A percentile compares a stretch with the other conserved stretches of the same genome.
These are phyloP conservation scores for Allophyes oxyacanthae DNA, from an alignment of 2,888 invertebrate genomes.

Conservation along the genomic window DNA sequence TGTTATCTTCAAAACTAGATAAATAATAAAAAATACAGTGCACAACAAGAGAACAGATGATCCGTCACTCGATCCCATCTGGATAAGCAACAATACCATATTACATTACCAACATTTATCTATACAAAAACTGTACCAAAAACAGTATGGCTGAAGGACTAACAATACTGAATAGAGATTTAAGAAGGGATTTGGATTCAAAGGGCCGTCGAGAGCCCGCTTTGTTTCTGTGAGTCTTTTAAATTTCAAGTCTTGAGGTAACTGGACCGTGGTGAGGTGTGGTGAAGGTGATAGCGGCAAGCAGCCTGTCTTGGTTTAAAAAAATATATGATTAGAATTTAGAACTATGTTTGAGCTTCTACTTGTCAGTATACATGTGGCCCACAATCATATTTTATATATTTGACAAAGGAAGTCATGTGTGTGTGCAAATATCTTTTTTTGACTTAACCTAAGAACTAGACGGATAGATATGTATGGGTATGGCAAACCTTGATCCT, in stretches of 20 bases:
- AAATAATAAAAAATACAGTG: constrained; percentile 49
- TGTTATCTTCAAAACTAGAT: constrained; percentile 43
- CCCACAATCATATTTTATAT: too few relatives aligned
- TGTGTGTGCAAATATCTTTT: too few relatives aligned
- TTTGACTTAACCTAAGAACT: too few relatives aligned
- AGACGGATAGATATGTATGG: background rate
- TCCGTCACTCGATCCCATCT: constrained; percentile 72
- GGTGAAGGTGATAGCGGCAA: constrained; percentile 50
- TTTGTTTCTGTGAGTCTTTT: constrained; percentile 83
- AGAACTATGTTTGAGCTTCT: too few relatives aligned
- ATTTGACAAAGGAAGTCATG: too few relatives aligned
- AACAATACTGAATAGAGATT: constrained; percentile 84
- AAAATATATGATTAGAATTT: too few relatives aligned
- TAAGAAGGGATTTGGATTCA: constrained; percentile 86
- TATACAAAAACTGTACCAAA: constrained; percentile 66
- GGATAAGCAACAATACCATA: constrained; percentile 79
- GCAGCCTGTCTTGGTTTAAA: background rate
- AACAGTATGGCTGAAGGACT: constrained; percentile 69
- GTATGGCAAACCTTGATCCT: background rate
- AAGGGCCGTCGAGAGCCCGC: constrained; percentile 67
- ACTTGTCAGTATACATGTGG: too few relatives aligned
- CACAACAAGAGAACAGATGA: constrained; percentile 65
- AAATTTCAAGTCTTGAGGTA: constrained; percentile 75
- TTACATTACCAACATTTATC: constrained; percentile 77
- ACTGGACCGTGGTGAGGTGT: constrained; percentile 65